A percentile compares a stretch with the other conserved stretches of the same genome.
These are phyloP conservation scores for Lutraria rhynchaena DNA, from an alignment of 1,140 invertebrate genomes.

Conservation along the genomic window DNA sequence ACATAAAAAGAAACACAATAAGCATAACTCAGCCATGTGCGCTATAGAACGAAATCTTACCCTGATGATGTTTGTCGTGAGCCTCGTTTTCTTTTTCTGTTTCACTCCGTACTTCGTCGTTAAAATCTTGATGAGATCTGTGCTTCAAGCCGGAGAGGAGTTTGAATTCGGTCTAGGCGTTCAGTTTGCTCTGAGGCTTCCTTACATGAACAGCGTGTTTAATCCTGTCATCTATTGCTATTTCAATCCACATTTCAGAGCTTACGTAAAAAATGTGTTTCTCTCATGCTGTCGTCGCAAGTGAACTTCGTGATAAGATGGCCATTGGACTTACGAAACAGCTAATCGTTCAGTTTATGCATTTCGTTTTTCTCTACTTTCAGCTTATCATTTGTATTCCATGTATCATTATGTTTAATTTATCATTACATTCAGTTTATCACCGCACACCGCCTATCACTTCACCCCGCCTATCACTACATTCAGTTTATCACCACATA, in stretches of 20 bases:
- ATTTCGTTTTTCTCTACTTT: too few species aligned
- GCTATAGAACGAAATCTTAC: background rate
- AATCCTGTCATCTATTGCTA: slow-evolving; percentile 31
- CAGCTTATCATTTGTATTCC: too few species aligned
- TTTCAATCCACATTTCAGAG: slow-evolving; percentile 31
- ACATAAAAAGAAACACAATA: background rate
- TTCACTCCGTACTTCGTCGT: slow-evolving; percentile 38
- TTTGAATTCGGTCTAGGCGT: slow-evolving; percentile 11
- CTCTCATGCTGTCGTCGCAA: too few species aligned
- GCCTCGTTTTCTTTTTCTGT: slow-evolving; percentile 27
- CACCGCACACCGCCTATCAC: too few species aligned
- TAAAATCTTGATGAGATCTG: slow-evolving; percentile 16
- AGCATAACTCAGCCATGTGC: background rate
- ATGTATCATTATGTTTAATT: too few species aligned
- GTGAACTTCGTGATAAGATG: too few species aligned
- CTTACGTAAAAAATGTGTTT: background rate
- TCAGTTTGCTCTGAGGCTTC: slow-evolving; percentile 22
- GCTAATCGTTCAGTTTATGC: too few species aligned
- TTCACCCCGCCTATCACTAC: too few species aligned
- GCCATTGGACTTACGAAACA: too few species aligned
- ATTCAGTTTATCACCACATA: too few species aligned
- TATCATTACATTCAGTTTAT: too few species aligned
- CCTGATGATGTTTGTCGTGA: slow-evolving; percentile 24
- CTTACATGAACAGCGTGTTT: slow-evolving; percentile 46
- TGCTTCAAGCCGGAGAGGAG: slow-evolving; percentile 16